phyloP scores from a whole-genome alignment of 2,888 invertebrate genomes.

The Neoaliturus tenellus region DNA sequence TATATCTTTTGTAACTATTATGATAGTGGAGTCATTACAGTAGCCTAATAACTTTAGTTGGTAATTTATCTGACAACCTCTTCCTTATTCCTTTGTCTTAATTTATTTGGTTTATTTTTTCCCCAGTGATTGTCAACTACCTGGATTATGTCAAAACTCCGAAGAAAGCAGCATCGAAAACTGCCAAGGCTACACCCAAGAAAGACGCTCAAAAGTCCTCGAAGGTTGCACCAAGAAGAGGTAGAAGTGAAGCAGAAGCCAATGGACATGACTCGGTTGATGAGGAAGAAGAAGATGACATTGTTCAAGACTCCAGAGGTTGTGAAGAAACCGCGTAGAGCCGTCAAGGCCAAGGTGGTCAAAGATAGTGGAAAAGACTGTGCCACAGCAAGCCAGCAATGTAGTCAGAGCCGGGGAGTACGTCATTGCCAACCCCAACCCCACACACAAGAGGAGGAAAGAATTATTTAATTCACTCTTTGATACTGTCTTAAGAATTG shows the following conservation, averaged over 20 bases:
- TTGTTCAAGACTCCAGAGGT: constrained; percentile 5
- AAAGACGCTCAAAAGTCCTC: constrained; percentile 8
- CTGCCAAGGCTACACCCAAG: too few relatives aligned
- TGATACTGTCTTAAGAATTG: too few relatives aligned
- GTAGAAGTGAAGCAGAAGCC: background rate
- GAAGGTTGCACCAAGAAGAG: background rate
- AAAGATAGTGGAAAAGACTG: constrained; percentile 62
- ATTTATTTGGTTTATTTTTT: constrained; percentile 70
- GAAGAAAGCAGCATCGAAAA: constrained; percentile 53
- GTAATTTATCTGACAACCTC: too few relatives aligned
- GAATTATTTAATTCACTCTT: too few relatives aligned
- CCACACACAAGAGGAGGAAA: background rate
- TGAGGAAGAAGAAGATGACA: constrained; percentile 36
- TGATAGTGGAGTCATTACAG: too few relatives aligned
- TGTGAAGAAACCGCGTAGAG: background rate
- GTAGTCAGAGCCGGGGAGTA: constrained; percentile 61
- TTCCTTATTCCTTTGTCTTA: too few relatives aligned
- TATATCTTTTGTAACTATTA: too few relatives aligned
- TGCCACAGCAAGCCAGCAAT: constrained; percentile 60
- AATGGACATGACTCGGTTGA: constrained; percentile 34
- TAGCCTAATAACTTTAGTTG: too few relatives aligned
- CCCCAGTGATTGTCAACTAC: constrained; percentile 80
- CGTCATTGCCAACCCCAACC: constrained; percentile 40
- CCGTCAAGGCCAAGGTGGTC: constrained; percentile 17
- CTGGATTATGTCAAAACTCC: constrained; percentile 77